Evolutionary conservation across 2,888 invertebrate species (phyloP).

Genomic region (Ophonus ardosiacus): DNA sequence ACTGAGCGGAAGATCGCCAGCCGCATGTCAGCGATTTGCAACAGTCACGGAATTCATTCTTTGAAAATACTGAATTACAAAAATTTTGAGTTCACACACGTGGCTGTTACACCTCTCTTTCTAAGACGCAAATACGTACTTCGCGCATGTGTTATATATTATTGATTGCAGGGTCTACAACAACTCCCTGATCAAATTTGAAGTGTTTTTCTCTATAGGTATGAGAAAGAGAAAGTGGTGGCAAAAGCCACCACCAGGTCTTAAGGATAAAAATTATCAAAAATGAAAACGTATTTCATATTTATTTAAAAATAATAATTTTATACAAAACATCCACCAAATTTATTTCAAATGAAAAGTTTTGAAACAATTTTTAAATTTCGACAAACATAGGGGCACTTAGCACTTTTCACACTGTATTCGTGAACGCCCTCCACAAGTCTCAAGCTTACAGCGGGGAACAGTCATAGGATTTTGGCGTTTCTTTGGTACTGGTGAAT

Average conservation of each 20-base stretch:
- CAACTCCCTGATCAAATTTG: slow-evolving; percentile 11
- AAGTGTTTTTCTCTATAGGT: slow-evolving; percentile 1
- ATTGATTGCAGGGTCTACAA: slow-evolving; percentile 11
- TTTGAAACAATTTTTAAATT: slow-evolving; percentile 60
- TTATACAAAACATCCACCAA: slow-evolving; percentile 19
- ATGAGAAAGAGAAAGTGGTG: slow-evolving; percentile 18
- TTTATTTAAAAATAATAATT: slow-evolving; percentile 2
- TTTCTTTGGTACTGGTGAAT: slow-evolving; percentile 17
- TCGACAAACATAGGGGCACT: slow-evolving; percentile 33
- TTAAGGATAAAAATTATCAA: slow-evolving; percentile 15
- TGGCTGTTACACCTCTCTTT: no score
- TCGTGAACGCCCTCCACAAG: slow-evolving; percentile 41
- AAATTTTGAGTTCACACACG: no score
- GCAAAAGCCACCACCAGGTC: slow-evolving; percentile 26
- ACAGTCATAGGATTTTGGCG: background rate
- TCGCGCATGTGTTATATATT: slow-evolving; percentile 21
- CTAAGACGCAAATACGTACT: no score
- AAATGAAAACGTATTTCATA: slow-evolving; percentile 16
- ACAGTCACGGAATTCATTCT: no score
- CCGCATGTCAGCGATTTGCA: no score
- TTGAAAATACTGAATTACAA: no score
- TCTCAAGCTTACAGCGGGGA: slow-evolving; percentile 47
- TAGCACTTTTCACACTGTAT: slow-evolving; percentile 51
- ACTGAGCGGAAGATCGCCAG: no score
- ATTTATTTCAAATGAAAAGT: slow-evolving; percentile 40